Percentiles rank a stretch among this genome's conserved stretches.
phyloP scores from a whole-genome alignment of 2,113 vertebrate species.

The Caranx ignobilis region DNA sequence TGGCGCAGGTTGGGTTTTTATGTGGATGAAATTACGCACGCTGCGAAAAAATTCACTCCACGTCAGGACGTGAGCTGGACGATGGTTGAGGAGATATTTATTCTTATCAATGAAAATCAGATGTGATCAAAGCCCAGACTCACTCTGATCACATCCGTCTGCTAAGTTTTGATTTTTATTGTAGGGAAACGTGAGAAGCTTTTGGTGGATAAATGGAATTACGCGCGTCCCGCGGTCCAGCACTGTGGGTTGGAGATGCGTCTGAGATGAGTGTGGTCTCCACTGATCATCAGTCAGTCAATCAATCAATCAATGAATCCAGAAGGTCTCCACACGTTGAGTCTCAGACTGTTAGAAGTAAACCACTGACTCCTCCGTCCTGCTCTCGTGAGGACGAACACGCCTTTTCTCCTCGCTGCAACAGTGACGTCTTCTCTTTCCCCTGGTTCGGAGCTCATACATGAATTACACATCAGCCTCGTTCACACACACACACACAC shows the following conservation, averaged over 20 bases:
- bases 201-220: neutral
- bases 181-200: neutral
- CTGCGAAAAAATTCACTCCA: too few species aligned
- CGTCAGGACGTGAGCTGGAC: too few species aligned
- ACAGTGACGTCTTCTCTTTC: constrained; percentile 69
- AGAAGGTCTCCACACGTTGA: neutral
- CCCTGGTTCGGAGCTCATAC: constrained; percentile 40
- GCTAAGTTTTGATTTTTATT: too few species aligned
- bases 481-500: neutral
- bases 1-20: neutral
- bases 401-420: constrained; percentile 46
- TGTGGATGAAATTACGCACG: neutral
- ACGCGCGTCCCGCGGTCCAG: neutral
- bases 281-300: neutral
- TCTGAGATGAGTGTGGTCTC: neutral
- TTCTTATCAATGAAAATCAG: neutral
- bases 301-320: too few species aligned
- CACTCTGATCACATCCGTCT: neutral
- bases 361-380: neutral
- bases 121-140: neutral
- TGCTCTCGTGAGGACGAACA: neutral
- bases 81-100: neutral
- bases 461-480: constrained; percentile 57
- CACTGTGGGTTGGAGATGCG: neutral
- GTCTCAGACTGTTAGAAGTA: neutral